phyloP scores from a whole-genome alignment of 2,888 invertebrate genomes.

The Baccha elongata region DNA sequence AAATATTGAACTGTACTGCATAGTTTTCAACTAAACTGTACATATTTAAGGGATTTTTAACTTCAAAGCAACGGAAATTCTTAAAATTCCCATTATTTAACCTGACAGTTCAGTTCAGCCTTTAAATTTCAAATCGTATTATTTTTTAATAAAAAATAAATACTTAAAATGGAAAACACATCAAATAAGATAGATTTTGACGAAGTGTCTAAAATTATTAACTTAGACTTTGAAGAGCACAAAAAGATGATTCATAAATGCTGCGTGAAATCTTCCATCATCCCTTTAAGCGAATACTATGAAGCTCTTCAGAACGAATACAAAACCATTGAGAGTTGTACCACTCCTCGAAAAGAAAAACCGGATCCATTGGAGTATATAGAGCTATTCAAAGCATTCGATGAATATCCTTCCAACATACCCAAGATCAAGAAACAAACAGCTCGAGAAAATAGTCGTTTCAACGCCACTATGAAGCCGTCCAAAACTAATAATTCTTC shows the following conservation, averaged over 20 bases:
- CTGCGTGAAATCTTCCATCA: slow-evolving; percentile 76
- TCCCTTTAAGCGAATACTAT: slow-evolving; percentile 76
- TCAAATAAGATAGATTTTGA: slow-evolving; percentile 60
- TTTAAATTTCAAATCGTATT: slow-evolving; percentile 13
- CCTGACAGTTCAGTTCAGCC: too few species aligned
- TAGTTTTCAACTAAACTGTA: background rate
- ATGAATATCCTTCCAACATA: slow-evolving; percentile 78
- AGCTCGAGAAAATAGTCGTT: slow-evolving; percentile 76
- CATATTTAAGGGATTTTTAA: background rate
- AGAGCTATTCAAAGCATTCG: slow-evolving; percentile 77
- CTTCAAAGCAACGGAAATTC: background rate
- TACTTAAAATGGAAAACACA: slow-evolving; percentile 41
- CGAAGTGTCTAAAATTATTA: slow-evolving; percentile 70
- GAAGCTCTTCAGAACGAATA: slow-evolving; percentile 75
- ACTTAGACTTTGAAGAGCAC: slow-evolving; percentile 69
- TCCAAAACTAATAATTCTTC: slow-evolving; percentile 54
- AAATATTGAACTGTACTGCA: background rate
- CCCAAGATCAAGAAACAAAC: slow-evolving; percentile 74
- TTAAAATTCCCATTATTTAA: slow-evolving; percentile 1
- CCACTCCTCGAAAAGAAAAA: slow-evolving; percentile 72
- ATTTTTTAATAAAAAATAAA: background rate
- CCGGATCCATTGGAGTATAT: slow-evolving; percentile 76
- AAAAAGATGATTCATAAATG: slow-evolving; percentile 75
- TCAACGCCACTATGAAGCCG: slow-evolving; percentile 74
- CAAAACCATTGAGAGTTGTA: slow-evolving; percentile 69